Percentiles rank a stretch among this genome's conserved stretches.
phyloP scores from a whole-genome alignment of 2,888 invertebrate genomes.

The Drosophila conformis region DNA sequence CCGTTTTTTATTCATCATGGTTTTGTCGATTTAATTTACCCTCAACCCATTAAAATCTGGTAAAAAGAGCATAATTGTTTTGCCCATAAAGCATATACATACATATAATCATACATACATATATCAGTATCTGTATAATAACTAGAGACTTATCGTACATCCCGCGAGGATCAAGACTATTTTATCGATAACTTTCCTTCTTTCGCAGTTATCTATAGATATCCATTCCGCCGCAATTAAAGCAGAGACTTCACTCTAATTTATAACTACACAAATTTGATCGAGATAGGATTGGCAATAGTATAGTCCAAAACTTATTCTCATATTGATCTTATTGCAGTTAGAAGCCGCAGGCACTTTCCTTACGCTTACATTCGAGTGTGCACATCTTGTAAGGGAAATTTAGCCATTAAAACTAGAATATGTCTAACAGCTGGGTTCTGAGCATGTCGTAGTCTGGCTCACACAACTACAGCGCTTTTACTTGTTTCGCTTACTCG shows the following conservation, averaged over 20 bases:
- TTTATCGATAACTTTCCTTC: background rate
- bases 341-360: background rate
- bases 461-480: background rate
- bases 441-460: background rate
- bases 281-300: background rate
- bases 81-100: too few species aligned
- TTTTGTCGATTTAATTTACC: too few species aligned
- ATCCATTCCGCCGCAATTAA: background rate
- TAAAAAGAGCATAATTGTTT: too few species aligned
- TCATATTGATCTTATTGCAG: background rate
- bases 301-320: background rate
- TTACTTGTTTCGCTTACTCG: background rate
- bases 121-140: too few species aligned
- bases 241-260: background rate
- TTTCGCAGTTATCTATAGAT: background rate
- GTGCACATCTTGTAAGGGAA: background rate
- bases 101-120: too few species aligned
- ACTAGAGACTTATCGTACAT: background rate
- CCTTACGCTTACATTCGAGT: background rate
- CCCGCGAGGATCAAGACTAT: background rate
- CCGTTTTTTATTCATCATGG: background rate
- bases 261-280: background rate
- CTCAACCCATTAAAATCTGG: too few species aligned
- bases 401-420: background rate
- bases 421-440: background rate